These are phyloP conservation scores for Oceanodroma tethys DNA, from an alignment of 2,113 vertebrate species.

Conservation along the genomic window DNA sequence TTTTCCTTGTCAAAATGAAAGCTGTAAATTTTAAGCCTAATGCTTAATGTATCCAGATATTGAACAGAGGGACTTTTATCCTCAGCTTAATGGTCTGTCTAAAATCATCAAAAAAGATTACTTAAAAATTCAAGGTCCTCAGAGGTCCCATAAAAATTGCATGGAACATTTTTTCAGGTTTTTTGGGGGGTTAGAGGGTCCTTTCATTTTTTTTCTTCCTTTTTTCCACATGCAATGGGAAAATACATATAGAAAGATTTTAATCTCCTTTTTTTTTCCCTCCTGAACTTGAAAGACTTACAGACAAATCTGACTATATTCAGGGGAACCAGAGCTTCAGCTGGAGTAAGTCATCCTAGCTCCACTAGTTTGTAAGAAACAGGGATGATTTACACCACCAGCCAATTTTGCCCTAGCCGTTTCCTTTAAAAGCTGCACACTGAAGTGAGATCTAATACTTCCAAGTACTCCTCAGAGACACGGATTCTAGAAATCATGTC, in stretches of 20 bases:
- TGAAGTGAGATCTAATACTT: slow-evolving; percentile 29
- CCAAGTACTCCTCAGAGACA: slow-evolving; percentile 30
- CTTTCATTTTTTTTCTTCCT: not conserved
- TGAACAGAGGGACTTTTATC: slow-evolving; percentile 80
- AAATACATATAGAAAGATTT: not conserved
- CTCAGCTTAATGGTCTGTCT: slow-evolving; percentile 76
- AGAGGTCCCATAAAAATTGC: slow-evolving; percentile 72
- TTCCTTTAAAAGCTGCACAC: slow-evolving; percentile 17
- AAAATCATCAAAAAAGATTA: slow-evolving; percentile 80
- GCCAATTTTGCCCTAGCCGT: not conserved
- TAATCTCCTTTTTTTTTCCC: not conserved
- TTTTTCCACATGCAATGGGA: not conserved
- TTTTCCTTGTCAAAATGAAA: slow-evolving; percentile 81
- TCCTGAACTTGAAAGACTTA: not conserved
- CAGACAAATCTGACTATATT: not conserved
- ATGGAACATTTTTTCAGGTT: not conserved
- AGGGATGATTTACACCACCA: not conserved
- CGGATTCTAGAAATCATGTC: not conserved
- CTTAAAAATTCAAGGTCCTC: slow-evolving; percentile 74
- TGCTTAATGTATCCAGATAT: slow-evolving; percentile 79
- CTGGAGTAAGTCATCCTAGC: not conserved
- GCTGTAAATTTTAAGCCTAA: slow-evolving; percentile 78
- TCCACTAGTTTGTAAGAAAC: not conserved
- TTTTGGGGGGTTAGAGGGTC: not conserved
- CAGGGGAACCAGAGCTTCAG: not conserved